Evolutionary conservation across 2,888 invertebrate genomes (phyloP), one percentile per base, ranked within the genome.

Genomic region (Aricia artaxerxes): DNA sequence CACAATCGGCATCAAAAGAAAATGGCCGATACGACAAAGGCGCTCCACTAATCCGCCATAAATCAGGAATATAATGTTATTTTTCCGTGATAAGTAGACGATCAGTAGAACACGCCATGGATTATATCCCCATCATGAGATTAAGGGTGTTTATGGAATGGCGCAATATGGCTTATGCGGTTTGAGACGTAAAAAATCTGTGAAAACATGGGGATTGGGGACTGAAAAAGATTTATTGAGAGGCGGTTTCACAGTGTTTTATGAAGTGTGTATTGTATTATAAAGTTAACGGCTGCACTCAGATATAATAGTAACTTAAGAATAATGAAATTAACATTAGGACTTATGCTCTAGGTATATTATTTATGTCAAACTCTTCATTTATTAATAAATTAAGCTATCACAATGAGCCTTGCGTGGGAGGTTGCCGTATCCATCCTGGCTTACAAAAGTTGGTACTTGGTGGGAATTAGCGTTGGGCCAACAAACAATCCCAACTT

Each of bases 81-180:
- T 73, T 44, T 73, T 73, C 73, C 73, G 40, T 73, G 73, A 73
- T 73, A 73, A 73, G 44, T 44, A 69, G 69, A 69, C 69, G 69
- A 69, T 69, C 69, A 69, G 69, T 4, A 38, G 69, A 69, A 69
- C 69, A 69, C 69, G 69, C 69, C 69, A 69, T 38, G 69, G 69
- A 69, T 69, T 69, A 69, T 13, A 35, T 69, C 69, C 35, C 69
- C 69, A 69, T 69, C 69, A 38, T 16, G 35, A 35, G 69, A 35
- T 69, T 69, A 69, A 7, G 69, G 4, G 69, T 69, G 35, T 69
- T 69, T 38, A 69, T 38, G 69, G 69, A 69, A 69, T 69, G 35
- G 35, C 69, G 69, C 35, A 38, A 35, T 69, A 69, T 69, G 69
- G 69, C 69, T 69, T 69, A 69, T 69, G 35, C 13, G 35, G 69